phyloP scores from a whole-genome alignment of 2,797 vertebrate genomes.

The Pteropus rufus region DNA sequence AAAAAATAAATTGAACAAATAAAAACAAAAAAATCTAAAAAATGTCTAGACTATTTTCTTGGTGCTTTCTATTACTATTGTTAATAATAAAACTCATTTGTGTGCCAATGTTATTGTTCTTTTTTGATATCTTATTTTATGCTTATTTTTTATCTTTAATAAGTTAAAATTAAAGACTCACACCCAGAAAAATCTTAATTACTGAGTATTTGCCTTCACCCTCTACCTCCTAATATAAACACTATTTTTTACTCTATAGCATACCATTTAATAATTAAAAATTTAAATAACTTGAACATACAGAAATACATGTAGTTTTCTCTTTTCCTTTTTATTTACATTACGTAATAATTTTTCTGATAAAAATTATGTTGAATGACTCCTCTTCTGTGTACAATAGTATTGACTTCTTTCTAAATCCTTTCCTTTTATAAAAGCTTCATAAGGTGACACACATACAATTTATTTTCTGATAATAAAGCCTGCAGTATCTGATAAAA shows the following conservation, averaged over 20 bases:
- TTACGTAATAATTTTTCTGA: not conserved
- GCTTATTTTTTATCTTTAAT: not conserved
- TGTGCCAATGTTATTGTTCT: not conserved
- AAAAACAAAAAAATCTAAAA: not conserved
- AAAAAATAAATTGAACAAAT: not conserved
- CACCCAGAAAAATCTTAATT: not conserved
- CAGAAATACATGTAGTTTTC: not conserved
- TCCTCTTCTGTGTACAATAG: not conserved
- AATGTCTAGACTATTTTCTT: not conserved
- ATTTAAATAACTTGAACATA: not conserved
- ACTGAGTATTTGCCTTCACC: not conserved
- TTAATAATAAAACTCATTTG: not conserved
- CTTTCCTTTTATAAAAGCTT: not conserved
- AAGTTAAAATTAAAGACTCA: not conserved
- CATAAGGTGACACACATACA: not conserved
- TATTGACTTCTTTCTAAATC: not conserved
- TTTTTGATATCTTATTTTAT: not conserved
- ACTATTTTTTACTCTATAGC: not conserved
- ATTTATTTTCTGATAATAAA: not conserved
- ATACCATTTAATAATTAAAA: not conserved
- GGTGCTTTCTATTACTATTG: not conserved
- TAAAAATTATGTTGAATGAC: not conserved
- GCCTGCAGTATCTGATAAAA: not conserved
- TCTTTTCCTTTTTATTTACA: not conserved
- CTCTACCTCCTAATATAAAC: not conserved